Evolutionary conservation across 2,797 vertebrate genomes (phyloP).

Genomic region (Dipus sagitta): DNA sequence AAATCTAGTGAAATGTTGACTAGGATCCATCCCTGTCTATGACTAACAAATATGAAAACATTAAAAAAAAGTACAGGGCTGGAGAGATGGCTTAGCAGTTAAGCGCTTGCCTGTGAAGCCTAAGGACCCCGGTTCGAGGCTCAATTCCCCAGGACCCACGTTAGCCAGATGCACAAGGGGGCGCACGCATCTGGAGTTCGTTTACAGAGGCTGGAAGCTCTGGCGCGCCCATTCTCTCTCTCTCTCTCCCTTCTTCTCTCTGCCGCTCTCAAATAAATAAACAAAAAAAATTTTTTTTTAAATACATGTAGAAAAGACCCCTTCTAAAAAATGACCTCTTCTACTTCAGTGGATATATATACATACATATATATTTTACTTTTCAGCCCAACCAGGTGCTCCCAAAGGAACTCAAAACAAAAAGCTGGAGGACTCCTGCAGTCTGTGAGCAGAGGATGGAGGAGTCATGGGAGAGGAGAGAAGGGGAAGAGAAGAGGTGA

Average conservation of each 20-base stretch:
- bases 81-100: too few species aligned
- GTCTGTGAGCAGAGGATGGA: not conserved
- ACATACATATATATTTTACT: not conserved
- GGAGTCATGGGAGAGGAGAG: not conserved
- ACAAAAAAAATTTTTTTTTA: too few species aligned
- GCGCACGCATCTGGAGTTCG: too few species aligned
- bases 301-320: not conserved
- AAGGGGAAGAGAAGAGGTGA: not conserved
- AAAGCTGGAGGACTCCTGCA: not conserved
- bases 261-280: too few species aligned
- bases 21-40: not conserved
- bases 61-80: not conserved
- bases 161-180: too few species aligned
- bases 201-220: too few species aligned
- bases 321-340: not conserved
- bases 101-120: too few species aligned
- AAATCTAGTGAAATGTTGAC: not conserved
- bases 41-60: not conserved
- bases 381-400: not conserved
- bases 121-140: too few species aligned
- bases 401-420: not conserved
- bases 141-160: too few species aligned
- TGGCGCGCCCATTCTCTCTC: too few species aligned
- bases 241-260: too few species aligned
- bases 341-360: not conserved